Evolutionary conservation across 2,113 vertebrate genomes (phyloP).

Genomic region (Phalacrocorax carbo): DNA sequence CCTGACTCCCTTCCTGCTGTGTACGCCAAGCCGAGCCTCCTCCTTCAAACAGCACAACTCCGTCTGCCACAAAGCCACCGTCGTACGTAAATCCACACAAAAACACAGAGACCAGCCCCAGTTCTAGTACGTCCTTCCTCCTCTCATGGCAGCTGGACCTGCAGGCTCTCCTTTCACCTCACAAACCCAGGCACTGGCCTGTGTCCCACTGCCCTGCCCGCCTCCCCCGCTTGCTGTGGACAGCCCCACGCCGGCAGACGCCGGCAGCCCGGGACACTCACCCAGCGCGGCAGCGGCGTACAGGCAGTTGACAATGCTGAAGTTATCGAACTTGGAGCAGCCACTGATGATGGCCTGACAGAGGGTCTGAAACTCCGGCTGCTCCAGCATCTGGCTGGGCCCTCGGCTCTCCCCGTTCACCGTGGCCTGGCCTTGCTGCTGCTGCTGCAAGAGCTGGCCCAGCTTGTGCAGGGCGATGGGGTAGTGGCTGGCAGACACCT

Average conservation of each 20-base stretch:
- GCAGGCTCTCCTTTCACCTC: background rate
- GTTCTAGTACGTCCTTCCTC: accelerated
- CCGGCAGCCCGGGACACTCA: constrained; percentile 42
- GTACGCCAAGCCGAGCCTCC: background rate
- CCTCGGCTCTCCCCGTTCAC: background rate
- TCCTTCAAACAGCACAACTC: background rate
- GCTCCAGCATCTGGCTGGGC: constrained; percentile 68
- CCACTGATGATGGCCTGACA: constrained; percentile 84
- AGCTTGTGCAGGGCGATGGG: constrained; percentile 89
- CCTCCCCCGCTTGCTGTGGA: accelerated
- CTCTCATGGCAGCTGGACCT: accelerated
- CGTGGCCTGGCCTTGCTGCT: background rate
- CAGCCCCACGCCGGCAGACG: accelerated
- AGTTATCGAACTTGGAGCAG: constrained; percentile 90
- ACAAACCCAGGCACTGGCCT: accelerated
- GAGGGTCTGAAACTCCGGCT: constrained; percentile 84
- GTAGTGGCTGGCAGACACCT: constrained; percentile 90
- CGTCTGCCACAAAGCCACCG: too few species aligned
- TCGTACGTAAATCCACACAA: accelerated
- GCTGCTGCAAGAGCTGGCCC: constrained; percentile 81
- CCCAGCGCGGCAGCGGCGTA: constrained; percentile 87
- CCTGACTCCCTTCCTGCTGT: background rate
- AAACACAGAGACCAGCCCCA: accelerated
- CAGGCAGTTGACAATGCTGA: constrained; percentile 91
- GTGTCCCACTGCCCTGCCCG: accelerated